Base-by-base conservation (phyloP, 2,888 invertebrate species). In the Drosophila limbata region DNA sequence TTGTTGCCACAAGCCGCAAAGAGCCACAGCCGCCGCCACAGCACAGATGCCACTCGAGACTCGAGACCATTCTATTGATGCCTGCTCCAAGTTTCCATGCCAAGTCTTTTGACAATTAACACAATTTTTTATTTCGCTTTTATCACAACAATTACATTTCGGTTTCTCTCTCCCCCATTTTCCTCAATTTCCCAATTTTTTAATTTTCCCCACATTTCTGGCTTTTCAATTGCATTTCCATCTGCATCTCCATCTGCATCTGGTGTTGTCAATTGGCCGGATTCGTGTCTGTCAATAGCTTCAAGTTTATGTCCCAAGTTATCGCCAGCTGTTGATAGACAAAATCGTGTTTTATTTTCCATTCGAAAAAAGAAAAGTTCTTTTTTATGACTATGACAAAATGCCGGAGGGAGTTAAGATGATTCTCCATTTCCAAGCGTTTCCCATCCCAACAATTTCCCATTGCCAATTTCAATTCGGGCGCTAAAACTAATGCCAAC, bases 81-180 rank as follows among this genome's bases (percentile, higher is more conserved):
- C 21, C 11, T 66, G 65, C 57, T 62, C 55, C 50, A 28, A 52
- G 64, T 64, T 70, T 81, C 42, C 19, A 42, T 37, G 15, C 35
- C 66, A 63, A 69, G 71, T 53, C 62, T 67, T 68, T 62, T 53
- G 35, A 57, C 82, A 84, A 87, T 87, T 83, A 83, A 83, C 83
- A 83, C 88, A 82, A 82, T 83, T 83, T 71, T 80, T 76, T 77
- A 85, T 74, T 52, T 52, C 55, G 50, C 51, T 88, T 84, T 88
- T 88, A 84, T 84, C 74, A 66, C 70, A 57, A 72, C 69, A 73
- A 79, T 75, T 83, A 71, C 81, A 76, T 73, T 76, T 70, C 55
- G 28, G 15, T 25, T 21, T 56, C 33, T 15, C 31, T 15, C 10
- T n/a, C 45, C 17, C 15, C 45, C 45, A 35, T 37, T 47, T 37